Conservation (phyloP, 2,113 vertebrate species). For the Crocuta crocuta region DNA sequence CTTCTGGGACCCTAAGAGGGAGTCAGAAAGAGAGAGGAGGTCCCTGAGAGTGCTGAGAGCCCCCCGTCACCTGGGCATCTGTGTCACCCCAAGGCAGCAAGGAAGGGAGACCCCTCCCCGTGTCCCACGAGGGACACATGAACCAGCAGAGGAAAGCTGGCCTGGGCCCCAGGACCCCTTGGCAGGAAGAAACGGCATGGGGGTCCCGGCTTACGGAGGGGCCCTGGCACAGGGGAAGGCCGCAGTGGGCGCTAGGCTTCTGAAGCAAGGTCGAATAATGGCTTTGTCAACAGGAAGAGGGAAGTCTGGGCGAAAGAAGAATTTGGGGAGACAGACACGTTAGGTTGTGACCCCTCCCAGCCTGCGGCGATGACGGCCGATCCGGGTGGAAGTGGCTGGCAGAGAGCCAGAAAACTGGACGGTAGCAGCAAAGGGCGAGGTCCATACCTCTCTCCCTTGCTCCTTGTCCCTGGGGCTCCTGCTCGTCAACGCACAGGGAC, state of each 20-base stretch:
- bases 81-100: too few relatives aligned
- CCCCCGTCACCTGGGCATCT: not conserved
- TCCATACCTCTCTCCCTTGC: fast-evolving
- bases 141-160: not conserved
- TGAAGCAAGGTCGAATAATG: not conserved
- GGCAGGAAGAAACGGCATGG: not conserved
- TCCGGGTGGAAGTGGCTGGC: not conserved
- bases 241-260: not conserved
- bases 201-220: fast-evolving
- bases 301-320: not conserved
- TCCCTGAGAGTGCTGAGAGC: not conserved
- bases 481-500: not conserved
- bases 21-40: not conserved
- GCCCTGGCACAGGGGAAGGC: not conserved
- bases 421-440: fast-evolving
- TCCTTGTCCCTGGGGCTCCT: not conserved
- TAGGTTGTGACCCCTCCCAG: not conserved
- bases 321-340: not conserved
- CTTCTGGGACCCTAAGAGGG: not conserved
- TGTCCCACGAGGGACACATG: not conserved
- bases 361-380: fast-evolving
- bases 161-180: not conserved
- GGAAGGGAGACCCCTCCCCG: not conserved
- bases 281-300: not conserved
- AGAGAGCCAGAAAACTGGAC: not conserved